Base-by-base conservation (phyloP, 2,888 invertebrate species). In the Nomada ruficornis region DNA sequence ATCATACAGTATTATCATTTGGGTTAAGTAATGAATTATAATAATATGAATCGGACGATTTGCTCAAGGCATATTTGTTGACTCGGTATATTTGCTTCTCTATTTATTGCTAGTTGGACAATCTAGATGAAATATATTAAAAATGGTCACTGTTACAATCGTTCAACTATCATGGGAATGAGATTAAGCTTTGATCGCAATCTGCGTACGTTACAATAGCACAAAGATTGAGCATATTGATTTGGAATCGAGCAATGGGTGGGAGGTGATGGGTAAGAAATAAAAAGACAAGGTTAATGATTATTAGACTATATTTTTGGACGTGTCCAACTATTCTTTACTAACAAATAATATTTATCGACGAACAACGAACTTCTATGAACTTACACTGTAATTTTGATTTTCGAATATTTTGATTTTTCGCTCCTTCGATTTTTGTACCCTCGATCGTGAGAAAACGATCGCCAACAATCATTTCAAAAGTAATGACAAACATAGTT, bases 351-450 rank as follows among this genome's bases (percentile, higher is more conserved):
- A 91, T 89, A 89, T 87, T 89, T 86, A 90, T 89, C 89, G 91
- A 90, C 89, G 89, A 91, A 91, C 88, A 90, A 87, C 86, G 86
- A 87, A 86, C 89, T 70, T 85, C 88, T 89, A 89, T 88, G 88
- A 88, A 88, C 92, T 92, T 92, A 92, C 86, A 85, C 72, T 82
- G 88, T 92, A 92, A 92, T 92, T 92, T 92, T 92, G 92, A 92
- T 92, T 92, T 88, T 90, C 69, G 75, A 87, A 89, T 89, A 86
- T 91, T 91, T 92, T 92, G 91, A 91, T 91, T 91, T 47, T 62
- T 85, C 72, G 54, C 75, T 81, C 72, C 52, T 70, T 67, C 26
- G 64, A 54, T 69, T 65, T 42, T 88, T 88, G 89, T 88, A 89
- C 88, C 89, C 81, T 87, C 86, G 78, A 64, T 82, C 79, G 71